Evolutionary conservation across 2,888 invertebrate species (phyloP).

Genomic region (Pyrgus malvae): DNA sequence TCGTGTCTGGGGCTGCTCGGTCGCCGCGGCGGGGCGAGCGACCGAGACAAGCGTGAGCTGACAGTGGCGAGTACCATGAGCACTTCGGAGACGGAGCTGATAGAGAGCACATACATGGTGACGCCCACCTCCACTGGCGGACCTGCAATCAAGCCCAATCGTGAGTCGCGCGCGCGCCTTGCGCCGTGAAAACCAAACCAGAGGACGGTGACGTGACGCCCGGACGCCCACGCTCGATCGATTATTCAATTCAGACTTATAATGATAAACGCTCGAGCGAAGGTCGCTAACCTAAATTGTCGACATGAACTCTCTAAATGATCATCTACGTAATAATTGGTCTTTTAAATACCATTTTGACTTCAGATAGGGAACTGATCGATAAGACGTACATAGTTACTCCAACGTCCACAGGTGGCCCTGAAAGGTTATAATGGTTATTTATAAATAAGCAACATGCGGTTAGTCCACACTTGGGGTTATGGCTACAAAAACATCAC

Average conservation of each 20-base stretch:
- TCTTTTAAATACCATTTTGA: slow-evolving; percentile 85
- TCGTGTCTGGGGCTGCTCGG: slow-evolving; percentile 81
- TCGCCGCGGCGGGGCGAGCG: slow-evolving; percentile 53
- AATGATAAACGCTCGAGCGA: slow-evolving; percentile 69
- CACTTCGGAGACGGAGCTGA: slow-evolving; percentile 99
- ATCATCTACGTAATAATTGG: slow-evolving; percentile 56
- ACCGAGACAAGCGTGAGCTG: slow-evolving; percentile 84
- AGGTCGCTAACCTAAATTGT: slow-evolving; percentile 60
- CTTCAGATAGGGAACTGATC: slow-evolving; percentile 93
- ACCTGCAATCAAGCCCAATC: slow-evolving; percentile 91
- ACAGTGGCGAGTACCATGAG: slow-evolving; percentile 97
- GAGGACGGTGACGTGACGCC: slow-evolving; percentile 50
- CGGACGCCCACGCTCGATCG: slow-evolving; percentile 51
- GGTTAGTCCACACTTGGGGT: slow-evolving; percentile 1
- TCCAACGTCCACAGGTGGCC: slow-evolving; percentile 91
- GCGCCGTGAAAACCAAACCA: slow-evolving; percentile 65
- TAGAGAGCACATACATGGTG: slow-evolving; percentile 99
- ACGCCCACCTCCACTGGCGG: slow-evolving; percentile 98
- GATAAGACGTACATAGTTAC: slow-evolving; percentile 93
- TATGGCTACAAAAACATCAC: background rate
- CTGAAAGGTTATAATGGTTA: slow-evolving; percentile 80
- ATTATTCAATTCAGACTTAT: slow-evolving; percentile 33
- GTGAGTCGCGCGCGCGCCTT: slow-evolving; percentile 61
- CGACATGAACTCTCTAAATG: slow-evolving; percentile 44
- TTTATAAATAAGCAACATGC: slow-evolving; percentile 33